Evolutionary conservation across 2,797 vertebrate genomes (phyloP), one percentile per base, ranked within the genome.

Genomic region (Trachops cirrhosus): DNA sequence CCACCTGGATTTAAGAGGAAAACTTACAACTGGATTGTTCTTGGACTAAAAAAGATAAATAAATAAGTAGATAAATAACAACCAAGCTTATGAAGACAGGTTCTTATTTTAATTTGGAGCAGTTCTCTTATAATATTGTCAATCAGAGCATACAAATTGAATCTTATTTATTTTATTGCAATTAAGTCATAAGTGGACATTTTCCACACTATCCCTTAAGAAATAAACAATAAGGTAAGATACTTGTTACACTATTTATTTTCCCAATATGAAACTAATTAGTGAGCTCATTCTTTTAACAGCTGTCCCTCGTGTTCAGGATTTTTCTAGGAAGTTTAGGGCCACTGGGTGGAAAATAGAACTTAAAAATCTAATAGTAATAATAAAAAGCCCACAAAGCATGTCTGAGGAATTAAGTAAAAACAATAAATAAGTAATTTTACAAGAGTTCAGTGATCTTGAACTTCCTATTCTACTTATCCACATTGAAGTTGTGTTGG

Each of bases 221-320:
- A 98, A 98, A 98, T 98, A 98, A 98, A 98, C 89, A 97, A 79
- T 96, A 95, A 94, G 14, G 6, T 94, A 97, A 94, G 96, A 87
- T 92, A 86, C 97, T 96, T 97, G 89, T 96, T 96, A 94, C 79
- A 86, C 3, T 97, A 95, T 98, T 98, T 98, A 79, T 97, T 98
- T 98, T 98, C 94, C 73, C 83, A 90, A 92, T 97, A 91, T 98
- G 97, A 97, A 98, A 90, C 73, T 97, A 98, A 97, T 96, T 97
- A 98, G 95, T 98, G 98, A 98, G 87, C 92, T 98, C 95, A 97
- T 98, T 97, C 97, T 95, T 96, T 87, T 89, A 98, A 96, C 98
- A 98, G 96, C 97, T 98, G 98, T 87, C 89, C 78, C 54, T 92
- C 67, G 80, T 98, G 75, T 91, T 94, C 89, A 97, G 86, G 46